phyloP scores from a whole-genome alignment of 2,113 vertebrate species.

The Probosciger aterrimus region DNA sequence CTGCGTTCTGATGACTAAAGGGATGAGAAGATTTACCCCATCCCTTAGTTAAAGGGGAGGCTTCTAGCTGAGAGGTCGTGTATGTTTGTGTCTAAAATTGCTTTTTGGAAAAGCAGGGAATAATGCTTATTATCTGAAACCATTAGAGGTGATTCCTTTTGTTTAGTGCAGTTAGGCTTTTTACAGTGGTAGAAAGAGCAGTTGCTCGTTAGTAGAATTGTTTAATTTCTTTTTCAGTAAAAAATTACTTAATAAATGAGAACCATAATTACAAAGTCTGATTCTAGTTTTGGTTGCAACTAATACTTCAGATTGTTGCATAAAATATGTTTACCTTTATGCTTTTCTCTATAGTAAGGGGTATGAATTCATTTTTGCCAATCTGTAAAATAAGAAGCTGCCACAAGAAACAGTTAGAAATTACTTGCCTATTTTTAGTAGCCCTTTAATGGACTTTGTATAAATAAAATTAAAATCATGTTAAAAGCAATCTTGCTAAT shows the following conservation, averaged over 20 bases:
- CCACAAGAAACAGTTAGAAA: background rate
- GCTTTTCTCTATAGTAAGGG: background rate
- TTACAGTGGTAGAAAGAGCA: background rate
- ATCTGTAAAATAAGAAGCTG: background rate
- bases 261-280: background rate
- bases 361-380: background rate
- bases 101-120: background rate
- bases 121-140: background rate
- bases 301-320: background rate
- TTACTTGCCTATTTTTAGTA: background rate
- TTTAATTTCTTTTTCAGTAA: background rate
- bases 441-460: fast-evolving
- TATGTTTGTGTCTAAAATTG: background rate
- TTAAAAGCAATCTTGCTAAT: background rate
- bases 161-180: background rate
- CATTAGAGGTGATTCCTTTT: background rate
- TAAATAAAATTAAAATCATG: background rate
- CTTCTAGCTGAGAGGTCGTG: background rate
- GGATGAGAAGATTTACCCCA: background rate
- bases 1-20: background rate
- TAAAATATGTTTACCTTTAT: background rate
- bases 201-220: background rate
- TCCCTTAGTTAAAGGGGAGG: background rate
- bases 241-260: background rate
- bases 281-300: background rate